Percentiles rank a stretch among this genome's conserved stretches.
Conservation (phyloP, 2,888 invertebrate genomes). For the Tricholauxania praeusta region DNA sequence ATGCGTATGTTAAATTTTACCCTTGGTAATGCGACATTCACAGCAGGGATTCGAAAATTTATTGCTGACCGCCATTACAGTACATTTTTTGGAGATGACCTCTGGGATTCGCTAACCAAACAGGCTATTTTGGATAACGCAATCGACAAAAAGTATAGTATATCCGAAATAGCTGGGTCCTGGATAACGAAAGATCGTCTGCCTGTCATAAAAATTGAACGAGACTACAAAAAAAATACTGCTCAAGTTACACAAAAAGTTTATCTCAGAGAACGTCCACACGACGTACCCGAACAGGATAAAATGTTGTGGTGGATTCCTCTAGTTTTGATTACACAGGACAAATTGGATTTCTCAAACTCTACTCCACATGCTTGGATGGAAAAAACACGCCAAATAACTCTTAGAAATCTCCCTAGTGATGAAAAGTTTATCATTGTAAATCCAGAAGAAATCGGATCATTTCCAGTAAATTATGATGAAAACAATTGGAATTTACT, state of each 20-base stretch:
- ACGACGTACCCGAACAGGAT: constrained; percentile 78
- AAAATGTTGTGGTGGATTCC: constrained; percentile 83
- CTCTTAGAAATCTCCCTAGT: constrained; percentile 70
- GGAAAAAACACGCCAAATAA: constrained; percentile 71
- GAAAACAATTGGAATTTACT: constrained; percentile 81
- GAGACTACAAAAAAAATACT: constrained; percentile 76
- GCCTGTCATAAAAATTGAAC: constrained; percentile 78
- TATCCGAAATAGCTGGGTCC: constrained; percentile 80
- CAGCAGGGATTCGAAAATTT: constrained; percentile 78
- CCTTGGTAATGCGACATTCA: constrained; percentile 82
- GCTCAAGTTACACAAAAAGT: constrained; percentile 75
- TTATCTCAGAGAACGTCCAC: constrained; percentile 79
- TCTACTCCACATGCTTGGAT: constrained; percentile 75
- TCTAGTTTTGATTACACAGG: constrained; percentile 73
- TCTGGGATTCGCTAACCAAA: constrained; percentile 80
- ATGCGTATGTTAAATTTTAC: constrained; percentile 93
- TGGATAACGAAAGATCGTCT: constrained; percentile 87
- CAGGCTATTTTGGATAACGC: constrained; percentile 74
- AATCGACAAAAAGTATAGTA: constrained; percentile 71
- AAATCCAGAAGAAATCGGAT: constrained; percentile 87
- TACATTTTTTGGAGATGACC: constrained; percentile 82
- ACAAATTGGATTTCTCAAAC: constrained; percentile 73
- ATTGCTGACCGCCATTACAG: constrained; percentile 77
- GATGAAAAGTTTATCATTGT: constrained; percentile 79
- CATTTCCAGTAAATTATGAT: constrained; percentile 88